These are phyloP conservation scores for Hymenopus coronatus DNA, from an alignment of 2,888 invertebrate genomes.

Conservation along the genomic window DNA sequence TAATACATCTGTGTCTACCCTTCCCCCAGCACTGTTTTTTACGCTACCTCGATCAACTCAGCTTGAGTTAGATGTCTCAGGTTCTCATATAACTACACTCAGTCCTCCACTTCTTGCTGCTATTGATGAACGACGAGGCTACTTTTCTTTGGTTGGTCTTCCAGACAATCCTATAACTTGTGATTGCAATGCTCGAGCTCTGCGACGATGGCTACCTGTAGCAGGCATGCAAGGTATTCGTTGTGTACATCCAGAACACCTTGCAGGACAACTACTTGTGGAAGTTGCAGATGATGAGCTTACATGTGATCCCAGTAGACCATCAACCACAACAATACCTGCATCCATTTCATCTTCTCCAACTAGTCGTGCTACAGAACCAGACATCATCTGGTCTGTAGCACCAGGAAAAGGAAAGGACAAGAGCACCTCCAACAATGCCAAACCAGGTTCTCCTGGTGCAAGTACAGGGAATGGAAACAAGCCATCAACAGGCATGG, in stretches of 20 bases:
- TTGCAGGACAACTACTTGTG: constrained; percentile 65
- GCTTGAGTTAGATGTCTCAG: constrained; percentile 73
- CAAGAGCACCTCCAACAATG: constrained; percentile 25
- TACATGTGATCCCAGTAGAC: constrained; percentile 65
- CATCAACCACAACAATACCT: constrained; percentile 45
- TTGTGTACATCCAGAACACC: constrained; percentile 65
- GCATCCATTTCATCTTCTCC: constrained; percentile 32
- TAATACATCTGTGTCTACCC: constrained; percentile 73
- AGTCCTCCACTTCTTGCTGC: constrained; percentile 76
- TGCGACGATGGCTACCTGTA: constrained; percentile 67
- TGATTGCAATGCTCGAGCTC: constrained; percentile 77
- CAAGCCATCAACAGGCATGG: constrained; percentile 24
- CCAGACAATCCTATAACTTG: constrained; percentile 79
- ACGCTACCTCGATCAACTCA: constrained; percentile 83
- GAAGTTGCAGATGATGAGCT: constrained; percentile 79
- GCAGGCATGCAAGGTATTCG: constrained; percentile 41
- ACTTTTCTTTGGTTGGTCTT: constrained; percentile 70
- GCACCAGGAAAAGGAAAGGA: constrained; percentile 52
- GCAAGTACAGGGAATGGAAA: constrained; percentile 17
- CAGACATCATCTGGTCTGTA: constrained; percentile 87
- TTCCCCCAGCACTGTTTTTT: constrained; percentile 81
- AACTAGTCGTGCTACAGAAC: constrained; percentile 59
- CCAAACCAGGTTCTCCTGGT: background rate
- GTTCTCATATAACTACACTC: constrained; percentile 72
- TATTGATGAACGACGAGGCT: constrained; percentile 76